Evolutionary conservation across 1,140 invertebrate species (phyloP).

Genomic region (Drosophila guanche): DNA sequence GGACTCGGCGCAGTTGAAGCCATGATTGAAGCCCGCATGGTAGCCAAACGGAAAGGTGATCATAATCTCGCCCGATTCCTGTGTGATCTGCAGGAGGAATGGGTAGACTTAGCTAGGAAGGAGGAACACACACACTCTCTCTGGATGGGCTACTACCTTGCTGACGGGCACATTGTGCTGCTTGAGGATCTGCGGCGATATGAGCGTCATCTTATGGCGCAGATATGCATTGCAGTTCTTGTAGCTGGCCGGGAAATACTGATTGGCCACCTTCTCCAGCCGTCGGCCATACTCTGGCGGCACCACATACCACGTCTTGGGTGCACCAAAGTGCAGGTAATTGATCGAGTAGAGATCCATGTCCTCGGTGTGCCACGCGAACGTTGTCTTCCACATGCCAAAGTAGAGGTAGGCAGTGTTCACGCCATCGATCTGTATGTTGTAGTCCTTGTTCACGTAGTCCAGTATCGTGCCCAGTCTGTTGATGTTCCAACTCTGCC

Average conservation of each 20-base stretch:
- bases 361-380: constrained; percentile 99
- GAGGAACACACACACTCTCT: no score
- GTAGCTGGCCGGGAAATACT: constrained; percentile 94
- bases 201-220: constrained; percentile 99
- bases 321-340: constrained; percentile 95
- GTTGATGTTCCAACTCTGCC: constrained; percentile 95
- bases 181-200: constrained; percentile 96
- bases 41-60: constrained; percentile 99
- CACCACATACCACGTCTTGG: constrained; percentile 99
- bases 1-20: constrained; percentile 99
- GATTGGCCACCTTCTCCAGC: constrained; percentile 95
- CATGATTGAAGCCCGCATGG: constrained; percentile 98
- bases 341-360: constrained; percentile 99
- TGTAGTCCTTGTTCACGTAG: constrained; percentile 97
- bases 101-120: neutral
- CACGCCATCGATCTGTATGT: constrained; percentile 98
- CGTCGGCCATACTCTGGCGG: constrained; percentile 97
- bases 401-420: constrained; percentile 99
- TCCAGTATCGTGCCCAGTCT: constrained; percentile 96
- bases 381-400: constrained; percentile 99
- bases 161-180: constrained; percentile 98
- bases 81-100: constrained; percentile 89
- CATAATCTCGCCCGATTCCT: constrained; percentile 98
- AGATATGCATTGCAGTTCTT: constrained; percentile 96
- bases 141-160: constrained; percentile 85